Conservation (phyloP, 2,888 invertebrate species). For the Aphodius granarius region DNA sequence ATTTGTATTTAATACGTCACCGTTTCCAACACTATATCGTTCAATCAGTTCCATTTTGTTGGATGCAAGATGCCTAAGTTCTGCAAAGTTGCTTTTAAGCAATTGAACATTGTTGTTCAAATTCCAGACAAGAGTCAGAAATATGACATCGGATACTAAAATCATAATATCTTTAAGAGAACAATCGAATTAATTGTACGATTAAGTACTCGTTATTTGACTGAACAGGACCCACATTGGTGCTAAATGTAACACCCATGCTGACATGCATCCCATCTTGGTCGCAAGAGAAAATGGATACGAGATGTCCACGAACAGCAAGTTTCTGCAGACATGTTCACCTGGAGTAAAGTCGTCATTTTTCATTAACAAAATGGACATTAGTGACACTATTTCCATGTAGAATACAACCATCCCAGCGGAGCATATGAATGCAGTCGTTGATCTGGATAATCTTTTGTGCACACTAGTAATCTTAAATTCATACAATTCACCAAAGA, state of each 20-base stretch:
- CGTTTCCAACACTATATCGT: not conserved
- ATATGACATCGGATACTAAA: not conserved
- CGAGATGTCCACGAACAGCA: not conserved
- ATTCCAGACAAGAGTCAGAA: not conserved
- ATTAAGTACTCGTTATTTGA: not conserved
- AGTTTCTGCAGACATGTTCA: not conserved
- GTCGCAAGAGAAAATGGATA: not conserved
- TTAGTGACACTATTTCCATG: not conserved
- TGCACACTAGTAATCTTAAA: not conserved
- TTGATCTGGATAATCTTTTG: not conserved
- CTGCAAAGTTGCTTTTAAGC: not conserved
- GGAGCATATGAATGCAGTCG: not conserved
- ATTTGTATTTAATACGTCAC: not conserved
- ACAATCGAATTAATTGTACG: not conserved
- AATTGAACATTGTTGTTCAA: not conserved
- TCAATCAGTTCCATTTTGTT: not conserved
- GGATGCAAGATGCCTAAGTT: not conserved
- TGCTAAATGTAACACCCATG: not conserved
- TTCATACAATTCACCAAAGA: not conserved
- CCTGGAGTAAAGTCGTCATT: not conserved
- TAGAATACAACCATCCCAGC: not conserved
- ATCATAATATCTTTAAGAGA: not conserved
- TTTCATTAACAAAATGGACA: not conserved
- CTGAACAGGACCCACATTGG: not conserved
- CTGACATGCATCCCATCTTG: not conserved